These are phyloP conservation scores for Sinentomon sp. DNA, from an alignment of 2,888 invertebrate species.

Conservation along the genomic window DNA sequence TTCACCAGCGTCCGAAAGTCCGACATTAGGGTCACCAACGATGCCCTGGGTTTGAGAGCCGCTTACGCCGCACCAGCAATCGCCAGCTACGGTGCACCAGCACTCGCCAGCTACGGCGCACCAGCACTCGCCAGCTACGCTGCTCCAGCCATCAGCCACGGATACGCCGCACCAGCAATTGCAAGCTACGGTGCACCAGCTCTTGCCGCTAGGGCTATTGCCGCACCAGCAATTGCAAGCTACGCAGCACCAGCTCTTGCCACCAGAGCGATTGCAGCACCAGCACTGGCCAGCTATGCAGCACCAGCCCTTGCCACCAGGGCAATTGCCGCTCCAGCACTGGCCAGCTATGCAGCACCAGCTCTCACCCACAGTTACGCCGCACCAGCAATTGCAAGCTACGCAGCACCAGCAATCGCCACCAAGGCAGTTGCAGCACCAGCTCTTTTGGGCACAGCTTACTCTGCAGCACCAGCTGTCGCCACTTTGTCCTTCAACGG, in stretches of 20 bases:
- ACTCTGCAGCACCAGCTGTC: no score
- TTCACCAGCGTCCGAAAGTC: conserved; percentile 13
- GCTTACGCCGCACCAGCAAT: conserved; percentile 7
- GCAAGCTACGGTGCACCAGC: conserved; percentile 3
- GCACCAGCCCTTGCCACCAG: no score
- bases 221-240: no score
- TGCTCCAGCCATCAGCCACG: conserved; percentile 7
- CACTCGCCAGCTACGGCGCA: conserved; percentile 5
- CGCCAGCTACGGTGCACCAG: conserved; percentile 4
- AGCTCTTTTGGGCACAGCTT: no score
- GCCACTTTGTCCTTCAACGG: no score
- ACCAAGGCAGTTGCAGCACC: no score
- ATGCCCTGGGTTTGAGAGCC: conserved; percentile 10
- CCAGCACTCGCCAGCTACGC: conserved; percentile 7
- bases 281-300: no score
- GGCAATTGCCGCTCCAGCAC: conserved; percentile 4
- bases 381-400: no score
- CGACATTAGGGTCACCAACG: conserved; percentile 15
- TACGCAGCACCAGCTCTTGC: no score
- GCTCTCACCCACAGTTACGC: no score
- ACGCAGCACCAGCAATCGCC: no score
- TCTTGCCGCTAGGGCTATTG: conserved; percentile 7
- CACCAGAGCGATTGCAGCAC: no score
- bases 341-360: conserved; percentile 4
- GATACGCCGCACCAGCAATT: conserved; percentile 12